A percentile compares a stretch with the other conserved stretches of the same genome.
Conservation (phyloP, 2,113 vertebrate genomes). For the Empidonax alnorum region DNA sequence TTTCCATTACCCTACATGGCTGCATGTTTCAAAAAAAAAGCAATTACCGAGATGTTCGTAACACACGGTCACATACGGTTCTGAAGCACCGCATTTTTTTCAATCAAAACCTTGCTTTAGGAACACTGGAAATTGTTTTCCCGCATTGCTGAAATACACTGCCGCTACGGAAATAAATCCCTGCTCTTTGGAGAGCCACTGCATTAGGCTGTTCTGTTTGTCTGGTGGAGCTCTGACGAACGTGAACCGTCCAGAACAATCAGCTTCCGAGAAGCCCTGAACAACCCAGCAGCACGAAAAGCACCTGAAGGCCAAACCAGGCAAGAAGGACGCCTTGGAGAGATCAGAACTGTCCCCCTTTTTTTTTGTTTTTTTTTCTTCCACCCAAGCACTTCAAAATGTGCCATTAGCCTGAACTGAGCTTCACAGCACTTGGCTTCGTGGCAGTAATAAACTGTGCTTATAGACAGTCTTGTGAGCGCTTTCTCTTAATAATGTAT, state of each 20-base stretch:
- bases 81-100: constrained; percentile 48
- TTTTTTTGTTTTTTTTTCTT: not conserved
- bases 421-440: not conserved
- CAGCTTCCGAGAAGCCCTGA: not conserved
- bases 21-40: constrained; percentile 32
- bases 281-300: not conserved
- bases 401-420: not conserved
- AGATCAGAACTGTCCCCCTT: not conserved
- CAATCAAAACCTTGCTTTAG: constrained; percentile 17
- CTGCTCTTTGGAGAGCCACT: not conserved
- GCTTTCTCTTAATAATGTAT: not conserved
- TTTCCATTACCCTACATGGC: constrained; percentile 21
- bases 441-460: not conserved
- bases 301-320: not conserved
- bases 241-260: not conserved
- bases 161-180: constrained; percentile 15
- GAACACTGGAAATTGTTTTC: constrained; percentile 19
- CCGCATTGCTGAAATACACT: not conserved
- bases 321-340: not conserved
- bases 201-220: not conserved
- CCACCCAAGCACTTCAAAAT: not conserved
- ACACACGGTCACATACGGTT: constrained; percentile 28
- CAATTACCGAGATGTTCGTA: constrained; percentile 48
- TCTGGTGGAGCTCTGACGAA: not conserved
- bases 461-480: not conserved